Evolutionary conservation across 1,140 invertebrate species (phyloP).

Genomic region (Druon quercuslanigerum): DNA sequence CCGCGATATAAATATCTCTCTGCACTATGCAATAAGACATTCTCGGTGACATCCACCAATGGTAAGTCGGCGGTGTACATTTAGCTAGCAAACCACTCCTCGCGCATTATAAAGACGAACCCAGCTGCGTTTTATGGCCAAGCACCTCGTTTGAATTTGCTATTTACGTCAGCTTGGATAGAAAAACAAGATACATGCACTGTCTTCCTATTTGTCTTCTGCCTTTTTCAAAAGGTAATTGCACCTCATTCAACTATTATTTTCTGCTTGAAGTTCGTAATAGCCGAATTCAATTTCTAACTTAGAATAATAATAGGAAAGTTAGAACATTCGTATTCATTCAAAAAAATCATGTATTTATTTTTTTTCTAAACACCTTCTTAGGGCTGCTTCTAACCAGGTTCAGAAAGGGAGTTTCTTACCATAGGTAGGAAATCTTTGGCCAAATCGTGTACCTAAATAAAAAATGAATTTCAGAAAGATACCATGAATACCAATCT

Average conservation of each 20-base stretch:
- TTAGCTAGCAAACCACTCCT: conserved; percentile 43
- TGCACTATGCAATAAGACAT: conserved; percentile 42
- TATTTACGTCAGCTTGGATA: neutral
- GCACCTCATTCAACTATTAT: neutral
- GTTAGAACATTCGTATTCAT: no score
- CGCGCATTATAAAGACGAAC: conserved; percentile 42
- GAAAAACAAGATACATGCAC: neutral
- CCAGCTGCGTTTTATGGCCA: conserved; percentile 15
- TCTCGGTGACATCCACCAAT: conserved; percentile 46
- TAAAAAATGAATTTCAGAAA: no score
- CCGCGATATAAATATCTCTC: conserved; percentile 54
- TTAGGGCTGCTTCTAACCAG: no score
- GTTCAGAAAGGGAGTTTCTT: no score
- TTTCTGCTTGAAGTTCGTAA: neutral
- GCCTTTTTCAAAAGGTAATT: neutral
- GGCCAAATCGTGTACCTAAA: no score
- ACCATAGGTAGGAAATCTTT: no score
- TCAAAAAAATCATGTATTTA: no score
- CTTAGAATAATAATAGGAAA: no score
- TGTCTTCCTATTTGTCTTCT: neutral
- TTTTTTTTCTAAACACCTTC: no score
- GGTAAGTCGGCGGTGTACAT: conserved; percentile 44
- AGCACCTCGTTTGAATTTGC: conserved; percentile 6
- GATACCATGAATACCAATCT: no score
- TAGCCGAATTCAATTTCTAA: neutral